phyloP scores from a whole-genome alignment of 2,888 invertebrate genomes.

The Plagodis dolabraria region DNA sequence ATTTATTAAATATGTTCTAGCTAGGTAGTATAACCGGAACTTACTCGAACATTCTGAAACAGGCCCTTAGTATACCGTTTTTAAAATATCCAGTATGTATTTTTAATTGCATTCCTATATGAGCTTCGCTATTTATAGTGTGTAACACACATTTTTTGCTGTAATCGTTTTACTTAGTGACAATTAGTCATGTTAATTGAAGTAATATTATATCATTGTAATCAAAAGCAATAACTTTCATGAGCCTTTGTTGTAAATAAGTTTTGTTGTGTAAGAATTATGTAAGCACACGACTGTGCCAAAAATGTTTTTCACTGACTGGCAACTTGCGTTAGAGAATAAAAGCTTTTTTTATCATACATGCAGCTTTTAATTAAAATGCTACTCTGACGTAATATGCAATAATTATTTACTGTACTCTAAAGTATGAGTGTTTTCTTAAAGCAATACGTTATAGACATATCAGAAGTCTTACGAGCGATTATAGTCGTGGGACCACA shows the following conservation, averaged over 20 bases:
- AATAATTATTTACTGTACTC: too few relatives aligned
- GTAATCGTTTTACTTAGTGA: conserved; percentile 29
- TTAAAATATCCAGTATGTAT: conserved; percentile 36
- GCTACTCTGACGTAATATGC: too few relatives aligned
- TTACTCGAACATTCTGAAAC: too few relatives aligned
- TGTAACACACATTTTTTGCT: conserved; percentile 55
- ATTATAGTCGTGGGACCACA: too few relatives aligned
- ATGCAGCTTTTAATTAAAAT: neutral
- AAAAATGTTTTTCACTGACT: conserved; percentile 52
- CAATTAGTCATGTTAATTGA: conserved; percentile 22
- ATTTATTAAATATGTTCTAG: too few relatives aligned
- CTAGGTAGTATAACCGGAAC: too few relatives aligned
- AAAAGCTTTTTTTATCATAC: conserved; percentile 1
- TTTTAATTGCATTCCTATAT: conserved; percentile 70
- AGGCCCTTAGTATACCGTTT: conserved; percentile 8
- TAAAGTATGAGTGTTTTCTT: too few relatives aligned
- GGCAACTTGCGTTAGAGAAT: neutral
- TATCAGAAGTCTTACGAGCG: too few relatives aligned
- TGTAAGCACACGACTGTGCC: conserved; percentile 75
- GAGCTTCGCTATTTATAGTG: conserved; percentile 61
- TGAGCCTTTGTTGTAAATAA: conserved; percentile 71
- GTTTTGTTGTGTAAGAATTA: conserved; percentile 47
- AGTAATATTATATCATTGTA: conserved; percentile 40
- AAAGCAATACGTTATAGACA: too few relatives aligned
- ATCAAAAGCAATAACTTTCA: conserved; percentile 74